Evolutionary conservation across 1,140 invertebrate species (phyloP).

Genomic region (Lasioglossum albipes): DNA sequence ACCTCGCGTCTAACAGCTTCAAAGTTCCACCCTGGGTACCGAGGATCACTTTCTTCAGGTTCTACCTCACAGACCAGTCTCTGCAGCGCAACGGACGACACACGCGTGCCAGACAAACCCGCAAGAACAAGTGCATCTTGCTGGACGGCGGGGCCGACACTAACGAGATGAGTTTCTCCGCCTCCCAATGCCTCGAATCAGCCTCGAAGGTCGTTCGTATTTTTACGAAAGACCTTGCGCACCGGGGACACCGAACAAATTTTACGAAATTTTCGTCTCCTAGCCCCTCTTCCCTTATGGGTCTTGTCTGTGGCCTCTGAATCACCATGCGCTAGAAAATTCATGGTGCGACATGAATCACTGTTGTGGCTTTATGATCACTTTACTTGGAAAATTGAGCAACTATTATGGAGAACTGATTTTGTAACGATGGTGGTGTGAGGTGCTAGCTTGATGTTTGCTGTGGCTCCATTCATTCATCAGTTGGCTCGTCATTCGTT

Average conservation of each 20-base stretch:
- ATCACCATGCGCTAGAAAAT: not conserved
- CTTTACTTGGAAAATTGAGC: not conserved
- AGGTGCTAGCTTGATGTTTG: too few relatives aligned
- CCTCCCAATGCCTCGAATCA: conserved; percentile 57
- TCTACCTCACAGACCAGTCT: not conserved
- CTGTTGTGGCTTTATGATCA: not conserved
- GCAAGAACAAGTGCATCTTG: conserved; percentile 70
- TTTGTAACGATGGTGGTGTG: too few relatives aligned
- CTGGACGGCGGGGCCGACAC: conserved; percentile 63
- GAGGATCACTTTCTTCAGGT: not conserved
- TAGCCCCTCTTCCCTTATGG: not conserved
- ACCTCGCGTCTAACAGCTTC: too few relatives aligned
- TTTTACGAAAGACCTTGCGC: conserved; percentile 68
- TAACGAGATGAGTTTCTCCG: conserved; percentile 72
- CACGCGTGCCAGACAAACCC: conserved; percentile 5
- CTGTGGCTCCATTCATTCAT: too few relatives aligned
- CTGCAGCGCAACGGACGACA: not conserved
- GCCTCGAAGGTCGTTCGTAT: conserved; percentile 72
- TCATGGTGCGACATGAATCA: not conserved
- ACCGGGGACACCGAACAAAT: conserved; percentile 27
- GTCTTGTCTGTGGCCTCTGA: too few relatives aligned
- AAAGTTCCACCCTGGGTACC: too few relatives aligned
- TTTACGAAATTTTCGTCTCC: conserved; percentile 30
- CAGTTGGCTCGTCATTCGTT: too few relatives aligned
- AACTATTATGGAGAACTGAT: not conserved